Percentiles rank a stretch among this genome's conserved stretches.
Conservation (phyloP, 2,797 vertebrate species). For the Masticophis lateralis region DNA sequence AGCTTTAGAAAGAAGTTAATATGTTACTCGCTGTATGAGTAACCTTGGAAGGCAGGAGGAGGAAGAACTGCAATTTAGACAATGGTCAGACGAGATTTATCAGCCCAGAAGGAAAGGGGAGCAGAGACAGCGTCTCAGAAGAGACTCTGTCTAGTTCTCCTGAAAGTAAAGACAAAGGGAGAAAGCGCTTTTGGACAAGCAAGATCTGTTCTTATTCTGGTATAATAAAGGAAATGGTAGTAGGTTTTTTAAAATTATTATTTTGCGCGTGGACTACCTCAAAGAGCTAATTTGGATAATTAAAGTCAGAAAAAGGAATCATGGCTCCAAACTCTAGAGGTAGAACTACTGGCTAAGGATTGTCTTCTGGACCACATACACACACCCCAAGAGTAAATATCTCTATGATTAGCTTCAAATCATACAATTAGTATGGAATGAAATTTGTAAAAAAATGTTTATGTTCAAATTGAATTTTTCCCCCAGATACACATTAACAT, state of each 20-base stretch:
- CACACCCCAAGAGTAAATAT: neutral
- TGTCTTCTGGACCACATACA: neutral
- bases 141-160: neutral
- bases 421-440: neutral
- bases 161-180: neutral
- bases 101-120: too few species aligned
- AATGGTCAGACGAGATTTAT: neutral
- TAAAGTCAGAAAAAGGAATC: neutral
- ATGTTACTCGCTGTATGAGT: neutral
- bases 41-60: neutral
- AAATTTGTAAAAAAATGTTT: neutral
- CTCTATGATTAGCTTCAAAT: neutral
- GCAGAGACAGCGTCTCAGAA: neutral
- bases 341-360: neutral
- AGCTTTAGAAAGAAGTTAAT: neutral
- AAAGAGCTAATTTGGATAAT: neutral
- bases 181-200: neutral
- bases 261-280: neutral
- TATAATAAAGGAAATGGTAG: neutral
- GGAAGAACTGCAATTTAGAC: neutral
- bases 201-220: neutral
- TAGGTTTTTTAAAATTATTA: neutral
- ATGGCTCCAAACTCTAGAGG: neutral
- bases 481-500: neutral
- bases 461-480: neutral